These are phyloP conservation scores for Temnothorax curvispinosus DNA, from an alignment of 1,140 invertebrate species.

Conservation along the genomic window DNA sequence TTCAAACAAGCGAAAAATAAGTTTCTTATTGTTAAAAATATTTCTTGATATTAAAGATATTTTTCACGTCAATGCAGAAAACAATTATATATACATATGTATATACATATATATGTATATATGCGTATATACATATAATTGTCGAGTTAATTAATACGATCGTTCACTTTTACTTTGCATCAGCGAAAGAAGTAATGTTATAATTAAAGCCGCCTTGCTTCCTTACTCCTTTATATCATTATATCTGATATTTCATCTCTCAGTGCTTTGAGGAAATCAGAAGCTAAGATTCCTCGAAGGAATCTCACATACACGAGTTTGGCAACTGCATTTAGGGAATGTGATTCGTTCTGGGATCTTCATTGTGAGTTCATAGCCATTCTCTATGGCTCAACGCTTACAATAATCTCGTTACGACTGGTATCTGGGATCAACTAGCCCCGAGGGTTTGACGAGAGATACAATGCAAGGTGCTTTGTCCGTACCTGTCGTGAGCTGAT, in stretches of 20 bases:
- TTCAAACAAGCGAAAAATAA: no score
- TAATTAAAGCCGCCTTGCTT: background rate
- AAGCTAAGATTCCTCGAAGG: slow-evolving; percentile 7
- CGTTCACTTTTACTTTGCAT: background rate
- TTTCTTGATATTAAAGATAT: no score
- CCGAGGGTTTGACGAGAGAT: slow-evolving; percentile 75
- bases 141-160: background rate
- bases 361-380: slow-evolving; percentile 71
- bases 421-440: slow-evolving; percentile 68
- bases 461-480: slow-evolving; percentile 84
- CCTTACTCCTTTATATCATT: background rate
- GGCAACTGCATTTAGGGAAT: slow-evolving; percentile 67
- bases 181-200: background rate
- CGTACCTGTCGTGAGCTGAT: slow-evolving; percentile 63
- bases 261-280: slow-evolving; percentile 66
- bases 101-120: no score
- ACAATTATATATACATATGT: no score
- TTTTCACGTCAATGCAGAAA: no score
- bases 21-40: no score
- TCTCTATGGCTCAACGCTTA: slow-evolving; percentile 81
- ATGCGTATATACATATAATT: no score
- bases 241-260: slow-evolving; percentile 40
- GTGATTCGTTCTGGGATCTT: slow-evolving; percentile 62
- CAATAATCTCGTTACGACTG: slow-evolving; percentile 84
- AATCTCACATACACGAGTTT: slow-evolving; percentile 64